Percentiles rank a stretch among this genome's conserved stretches.
Evolutionary conservation across 2,888 invertebrate species (phyloP).

Genomic region (Drosophila prostipennis): DNA sequence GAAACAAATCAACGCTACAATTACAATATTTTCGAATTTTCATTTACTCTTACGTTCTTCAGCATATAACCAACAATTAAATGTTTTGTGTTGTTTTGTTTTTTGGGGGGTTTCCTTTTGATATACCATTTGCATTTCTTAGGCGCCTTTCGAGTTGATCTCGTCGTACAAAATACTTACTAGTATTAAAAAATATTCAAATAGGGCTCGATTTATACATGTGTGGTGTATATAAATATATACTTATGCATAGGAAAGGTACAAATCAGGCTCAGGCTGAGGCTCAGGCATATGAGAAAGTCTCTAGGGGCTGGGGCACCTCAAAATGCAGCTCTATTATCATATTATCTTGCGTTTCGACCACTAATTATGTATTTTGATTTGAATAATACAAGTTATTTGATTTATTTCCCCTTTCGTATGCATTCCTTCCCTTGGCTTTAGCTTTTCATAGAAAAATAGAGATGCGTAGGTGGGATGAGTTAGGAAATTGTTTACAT

Average conservation of each 20-base stretch:
- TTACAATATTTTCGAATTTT: conserved; percentile 51
- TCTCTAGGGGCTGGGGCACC: conserved; percentile 60
- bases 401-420: conserved; percentile 37
- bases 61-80: conserved; percentile 76
- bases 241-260: conserved; percentile 80
- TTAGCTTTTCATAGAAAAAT: conserved; percentile 82
- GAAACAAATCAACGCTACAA: conserved; percentile 74
- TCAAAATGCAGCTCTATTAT: conserved; percentile 65
- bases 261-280: conserved; percentile 80
- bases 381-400: conserved; percentile 60
- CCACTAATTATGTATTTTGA: conserved; percentile 47
- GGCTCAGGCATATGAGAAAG: conserved; percentile 74
- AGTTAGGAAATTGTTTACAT: conserved; percentile 82
- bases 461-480: conserved; percentile 83
- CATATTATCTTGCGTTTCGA: conserved; percentile 31
- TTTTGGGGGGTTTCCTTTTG: conserved; percentile 37
- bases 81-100: conserved; percentile 28
- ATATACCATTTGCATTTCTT: conserved; percentile 61
- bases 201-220: conserved; percentile 66
- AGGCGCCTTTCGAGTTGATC: conserved; percentile 57
- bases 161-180: conserved; percentile 67
- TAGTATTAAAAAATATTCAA: conserved; percentile 72
- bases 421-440: conserved; percentile 53
- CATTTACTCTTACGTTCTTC: conserved; percentile 57
- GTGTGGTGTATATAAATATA: conserved; percentile 36